These are phyloP conservation scores for Leptinotarsa peninsularis DNA, from an alignment of 2,888 invertebrate genomes.

Conservation along the genomic window DNA sequence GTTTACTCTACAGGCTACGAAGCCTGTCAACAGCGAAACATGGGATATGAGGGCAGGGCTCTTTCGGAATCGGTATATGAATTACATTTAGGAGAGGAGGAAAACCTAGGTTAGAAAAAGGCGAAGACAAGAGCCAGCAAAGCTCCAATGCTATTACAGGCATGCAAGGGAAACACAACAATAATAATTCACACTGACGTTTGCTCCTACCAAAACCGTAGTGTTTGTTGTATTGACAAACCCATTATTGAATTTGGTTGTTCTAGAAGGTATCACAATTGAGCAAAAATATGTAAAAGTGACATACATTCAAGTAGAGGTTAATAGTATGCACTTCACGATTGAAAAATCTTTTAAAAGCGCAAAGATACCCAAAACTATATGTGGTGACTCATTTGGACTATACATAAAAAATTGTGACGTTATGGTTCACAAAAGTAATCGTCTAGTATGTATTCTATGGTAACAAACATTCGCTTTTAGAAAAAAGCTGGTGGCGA, in stretches of 20 bases:
- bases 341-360: constrained; percentile 33
- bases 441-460: constrained; percentile 24
- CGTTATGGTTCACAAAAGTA: constrained; percentile 22
- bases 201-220: constrained; percentile 34
- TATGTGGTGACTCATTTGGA: constrained; percentile 18
- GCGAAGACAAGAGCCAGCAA: no score
- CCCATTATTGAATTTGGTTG: constrained; percentile 35
- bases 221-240: constrained; percentile 30
- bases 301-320: constrained; percentile 39
- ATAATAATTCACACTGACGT: constrained; percentile 27
- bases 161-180: no score
- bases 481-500: neutral
- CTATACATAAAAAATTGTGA: constrained; percentile 19
- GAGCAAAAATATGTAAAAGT: constrained; percentile 40
- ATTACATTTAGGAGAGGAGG: no score
- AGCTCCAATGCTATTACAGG: no score
- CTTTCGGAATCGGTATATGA: no score
- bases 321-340: constrained; percentile 34
- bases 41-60: no score
- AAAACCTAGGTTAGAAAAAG: no score
- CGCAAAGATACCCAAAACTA: constrained; percentile 25
- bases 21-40: no score
- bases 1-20: no score
- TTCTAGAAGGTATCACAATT: constrained; percentile 33
- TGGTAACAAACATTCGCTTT: constrained; percentile 1